Evolutionary conservation across 2,113 vertebrate species (phyloP), one percentile per base, ranked within the genome.

Genomic region (Rhabdomys dilectus): DNA sequence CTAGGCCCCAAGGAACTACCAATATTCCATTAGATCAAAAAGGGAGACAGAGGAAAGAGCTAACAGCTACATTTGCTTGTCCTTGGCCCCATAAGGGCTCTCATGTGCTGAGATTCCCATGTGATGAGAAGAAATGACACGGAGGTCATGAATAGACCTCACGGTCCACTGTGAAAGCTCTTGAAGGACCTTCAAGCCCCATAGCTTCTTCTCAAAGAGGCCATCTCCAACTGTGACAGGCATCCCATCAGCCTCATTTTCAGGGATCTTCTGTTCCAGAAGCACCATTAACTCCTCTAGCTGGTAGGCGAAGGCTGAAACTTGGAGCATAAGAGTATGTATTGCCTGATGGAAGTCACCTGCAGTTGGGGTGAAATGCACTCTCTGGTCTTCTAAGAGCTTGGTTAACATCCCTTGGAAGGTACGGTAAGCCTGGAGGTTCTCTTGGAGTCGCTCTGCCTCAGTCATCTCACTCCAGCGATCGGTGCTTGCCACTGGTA

Each of bases 131-230:
- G 98, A 70, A 3, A 99, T 92, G 89, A 98, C 96, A 72, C 97
- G 98, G 86, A 99, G 98, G 92, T 99, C 98, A 68, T 96, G 97
- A 1, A 97, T 78, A 0, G 98, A 98, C 93, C 98, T 97, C 77
- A 98, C 88, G 0, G 98, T 98, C 98, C 98, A 99, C 45, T 98
- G 98, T 9, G 98, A 98, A 95, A 99, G 98, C 96, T 99, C 98
- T 56, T 96, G 98, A 62, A 99, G 97, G 96, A 98, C 98, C 1
- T 98, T 98, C 36, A 98, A 93, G 64, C 98, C 98, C 96, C 98
- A 97, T 42, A 98, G 88, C 97, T 99, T 99, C 96, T 98, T 98
- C 96, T 98, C 98, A 0, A 98, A 99, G 73, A 98, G 98, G 80
- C 97, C 24, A 5, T 21, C 89, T 5, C 91, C 84, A 3, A 0